Conservation (phyloP, 2,888 invertebrate species). For the Archips crataeganus region DNA sequence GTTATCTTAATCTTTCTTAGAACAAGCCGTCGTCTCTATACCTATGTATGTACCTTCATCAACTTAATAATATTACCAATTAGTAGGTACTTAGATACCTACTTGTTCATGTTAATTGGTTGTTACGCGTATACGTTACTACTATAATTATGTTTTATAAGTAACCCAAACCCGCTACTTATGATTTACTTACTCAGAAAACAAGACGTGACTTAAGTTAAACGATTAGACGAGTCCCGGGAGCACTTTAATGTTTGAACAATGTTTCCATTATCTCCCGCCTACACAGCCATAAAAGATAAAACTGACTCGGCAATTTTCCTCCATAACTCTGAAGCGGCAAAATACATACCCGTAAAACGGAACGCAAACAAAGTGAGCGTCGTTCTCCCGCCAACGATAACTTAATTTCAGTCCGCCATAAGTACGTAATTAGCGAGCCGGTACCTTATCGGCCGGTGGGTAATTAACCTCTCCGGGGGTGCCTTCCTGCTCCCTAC, state of each 20-base stretch:
- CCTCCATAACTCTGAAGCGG: conserved; percentile 80
- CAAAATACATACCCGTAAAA: conserved; percentile 83
- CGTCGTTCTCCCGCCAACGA: conserved; percentile 83
- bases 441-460: conserved; percentile 85
- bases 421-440: conserved; percentile 86
- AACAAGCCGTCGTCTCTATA: too few species aligned
- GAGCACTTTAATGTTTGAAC: conserved; percentile 69
- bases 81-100: too few species aligned
- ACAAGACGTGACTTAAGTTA: conserved; percentile 74
- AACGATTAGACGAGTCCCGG: conserved; percentile 78
- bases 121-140: too few species aligned
- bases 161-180: conserved; percentile 5
- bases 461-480: conserved; percentile 83
- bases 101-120: too few species aligned
- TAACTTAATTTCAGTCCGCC: conserved; percentile 86
- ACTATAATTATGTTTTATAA: neutral
- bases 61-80: too few species aligned
- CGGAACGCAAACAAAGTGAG: conserved; percentile 85
- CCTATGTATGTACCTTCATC: too few species aligned
- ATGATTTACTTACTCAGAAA: conserved; percentile 51
- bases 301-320: conserved; percentile 83
- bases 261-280: conserved; percentile 80
- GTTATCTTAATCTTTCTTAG: too few species aligned
- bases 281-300: conserved; percentile 75
- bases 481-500: conserved; percentile 57